phyloP scores from a whole-genome alignment of 2,113 vertebrate species.

The Pyrgilauda ruficollis region DNA sequence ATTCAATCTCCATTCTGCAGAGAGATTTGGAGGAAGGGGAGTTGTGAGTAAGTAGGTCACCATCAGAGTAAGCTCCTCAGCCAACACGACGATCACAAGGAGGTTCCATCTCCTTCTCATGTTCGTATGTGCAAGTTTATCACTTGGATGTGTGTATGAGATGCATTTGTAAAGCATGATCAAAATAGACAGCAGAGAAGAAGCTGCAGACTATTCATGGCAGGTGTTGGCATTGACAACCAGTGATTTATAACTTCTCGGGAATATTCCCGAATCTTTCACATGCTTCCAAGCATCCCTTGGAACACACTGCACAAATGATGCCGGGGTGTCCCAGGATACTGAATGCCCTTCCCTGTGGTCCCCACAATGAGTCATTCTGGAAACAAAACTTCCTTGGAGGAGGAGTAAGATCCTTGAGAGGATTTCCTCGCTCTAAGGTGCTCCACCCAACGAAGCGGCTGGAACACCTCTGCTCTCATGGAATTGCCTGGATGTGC shows the following conservation, averaged over 20 bases:
- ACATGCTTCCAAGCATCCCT: background rate
- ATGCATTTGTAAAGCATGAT: conserved; percentile 51
- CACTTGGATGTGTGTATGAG: conserved; percentile 39
- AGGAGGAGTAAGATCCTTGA: background rate
- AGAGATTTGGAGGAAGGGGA: background rate
- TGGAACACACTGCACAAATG: background rate
- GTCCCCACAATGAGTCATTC: background rate
- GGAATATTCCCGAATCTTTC: background rate
- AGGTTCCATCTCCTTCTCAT: conserved; percentile 37
- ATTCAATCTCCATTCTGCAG: background rate
- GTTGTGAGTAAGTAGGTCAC: conserved; percentile 36
- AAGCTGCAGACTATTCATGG: conserved; percentile 42
- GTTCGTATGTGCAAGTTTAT: conserved; percentile 41
- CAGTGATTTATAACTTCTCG: conserved; percentile 23
- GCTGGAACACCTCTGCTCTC: background rate
- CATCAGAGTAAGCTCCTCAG: conserved; percentile 11
- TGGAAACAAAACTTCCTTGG: background rate
- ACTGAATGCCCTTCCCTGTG: background rate
- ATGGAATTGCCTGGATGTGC: background rate
- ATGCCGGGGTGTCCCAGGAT: background rate
- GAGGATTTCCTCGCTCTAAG: background rate
- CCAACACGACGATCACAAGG: background rate
- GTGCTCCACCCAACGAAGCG: background rate
- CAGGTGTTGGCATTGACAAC: conserved; percentile 61
- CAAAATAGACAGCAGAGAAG: conserved; percentile 44